Evolutionary conservation across 2,113 vertebrate genomes (phyloP), one percentile per base, ranked within the genome.

Genomic region (Panthera leo): DNA sequence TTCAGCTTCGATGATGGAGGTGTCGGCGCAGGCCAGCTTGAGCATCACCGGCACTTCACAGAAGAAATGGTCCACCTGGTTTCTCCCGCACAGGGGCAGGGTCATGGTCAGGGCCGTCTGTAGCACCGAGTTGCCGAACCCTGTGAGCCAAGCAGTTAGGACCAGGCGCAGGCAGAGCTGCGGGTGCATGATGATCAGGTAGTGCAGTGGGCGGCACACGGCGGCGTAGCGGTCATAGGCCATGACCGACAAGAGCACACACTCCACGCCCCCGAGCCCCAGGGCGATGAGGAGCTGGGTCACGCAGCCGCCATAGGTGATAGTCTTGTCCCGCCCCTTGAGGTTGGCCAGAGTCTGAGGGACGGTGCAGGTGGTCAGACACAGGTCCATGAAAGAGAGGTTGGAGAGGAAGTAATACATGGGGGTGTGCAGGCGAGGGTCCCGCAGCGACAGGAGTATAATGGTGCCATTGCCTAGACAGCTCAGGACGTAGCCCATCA

Each of bases 331-430:
- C 29, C 51, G 67, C 5, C 93, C 87, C 36, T 94, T 42, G 67
- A 98, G 71, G 91, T 97, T 97, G 51, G 75, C 82, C 58, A 98
- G 92, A 5, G 97, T 86, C 73, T 91, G 97, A 14, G 98, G 98
- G 12, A 96, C 70, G 0, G 97, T 97, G n/a, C 97, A 97, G 0
- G 98, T 97, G 3, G 97, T 97, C 45, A 96, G n/a, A 39, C 88
- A 97, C 36, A 98, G 92, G 10, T 98, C 98, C 89, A 97, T 90
- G 18, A 97, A 97, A 45, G 98, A 96, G 67, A 98, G 85, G 23
- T 97, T 98, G 48, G 95, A 94, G 36, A 98, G 96, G 80, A 98
- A 98, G 93, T 97, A 97, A 45, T 98, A 98, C 98, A 98, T 97
- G 29, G 98, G 97, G 5, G 93, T 98, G 5, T 95, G 95, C 36